Conservation (phyloP, 35 echinoderm and acorn worm species). For the Holothuria glaberrima region DNA sequence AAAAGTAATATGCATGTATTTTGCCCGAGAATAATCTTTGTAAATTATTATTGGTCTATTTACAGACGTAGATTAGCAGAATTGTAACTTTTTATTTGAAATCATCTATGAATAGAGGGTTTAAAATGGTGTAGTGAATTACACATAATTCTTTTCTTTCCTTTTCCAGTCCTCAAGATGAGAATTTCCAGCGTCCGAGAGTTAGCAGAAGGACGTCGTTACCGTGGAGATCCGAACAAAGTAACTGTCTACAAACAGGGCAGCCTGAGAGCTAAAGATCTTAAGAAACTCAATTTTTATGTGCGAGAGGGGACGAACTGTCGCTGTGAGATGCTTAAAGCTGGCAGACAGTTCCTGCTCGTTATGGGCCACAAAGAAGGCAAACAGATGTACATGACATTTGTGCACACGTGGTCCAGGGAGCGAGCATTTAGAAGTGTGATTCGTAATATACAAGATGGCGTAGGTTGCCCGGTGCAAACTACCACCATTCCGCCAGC, state of each 20-base stretch:
- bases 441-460: conserved; percentile 59
- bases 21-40: no score
- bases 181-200: conserved; percentile 64
- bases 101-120: no score
- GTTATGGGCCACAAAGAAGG: conserved; percentile 86
- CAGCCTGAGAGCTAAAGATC: conserved; percentile 73
- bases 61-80: no score
- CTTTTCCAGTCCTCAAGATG: conserved; percentile 80
- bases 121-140: no score
- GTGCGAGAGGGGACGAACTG: conserved; percentile 91
- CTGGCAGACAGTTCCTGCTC: conserved; percentile 66
- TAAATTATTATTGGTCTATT: no score
- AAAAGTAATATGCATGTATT: no score
- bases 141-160: background rate
- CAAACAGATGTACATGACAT: conserved; percentile 87
- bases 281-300: conserved; percentile 73
- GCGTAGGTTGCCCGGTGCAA: conserved; percentile 27
- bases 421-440: conserved; percentile 69
- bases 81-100: no score
- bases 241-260: conserved; percentile 71
- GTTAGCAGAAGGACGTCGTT: conserved; percentile 69
- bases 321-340: conserved; percentile 80
- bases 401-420: conserved; percentile 83
- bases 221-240: conserved; percentile 70
- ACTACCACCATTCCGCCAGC: background rate